Evolutionary conservation across 2,888 invertebrate species (phyloP), one percentile per base, ranked within the genome.

Genomic region (Drosophila atripex): DNA sequence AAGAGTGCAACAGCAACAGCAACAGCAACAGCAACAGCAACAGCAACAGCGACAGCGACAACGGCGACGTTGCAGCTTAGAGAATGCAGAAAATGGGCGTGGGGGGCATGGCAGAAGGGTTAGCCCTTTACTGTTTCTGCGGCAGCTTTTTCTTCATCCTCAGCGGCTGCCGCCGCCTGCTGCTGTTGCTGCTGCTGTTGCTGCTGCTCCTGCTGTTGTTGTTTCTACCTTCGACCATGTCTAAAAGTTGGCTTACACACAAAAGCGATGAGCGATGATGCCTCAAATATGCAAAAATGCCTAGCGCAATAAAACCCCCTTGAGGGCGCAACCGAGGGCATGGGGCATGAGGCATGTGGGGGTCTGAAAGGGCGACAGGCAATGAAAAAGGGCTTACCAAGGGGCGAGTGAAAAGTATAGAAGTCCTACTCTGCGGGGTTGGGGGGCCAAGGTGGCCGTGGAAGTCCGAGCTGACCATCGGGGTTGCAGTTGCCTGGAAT

Each of bases 211-310:
- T 39, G 66, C 38, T 16, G 46, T 53, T 53, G 68, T 41, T 53
- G 54, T 66, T 47, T 25, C 47, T 55, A 54, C 72, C 71, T 59
- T 60, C 71, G 52, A 54, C 71, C 70, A 71, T 70, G 70, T 70
- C 70, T 70, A 71, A 70, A 70, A 75, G 75, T 75, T 75, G 66
- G 75, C 63, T 71, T 82, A 86, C 75, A 60, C 57, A 88, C 87
- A 86, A 88, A 88, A 83, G 87, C 86, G 80, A 88, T 88, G 88
- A 85, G 85, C 85, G 88, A 85, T 88, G 85, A 85, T 85, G 85
- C 85, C 85, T 85, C 85, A 85, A 85, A 88, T 85, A 85, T 85
- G 85, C 85, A 85, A 85, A 85, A 85, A 88, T 88, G 85, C 88
- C 78, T 73, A 78, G 86, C 86, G 88, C 88, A 85, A 87, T 82